Conservation (phyloP, 2,113 vertebrate species). For the Callionymus lyra region DNA sequence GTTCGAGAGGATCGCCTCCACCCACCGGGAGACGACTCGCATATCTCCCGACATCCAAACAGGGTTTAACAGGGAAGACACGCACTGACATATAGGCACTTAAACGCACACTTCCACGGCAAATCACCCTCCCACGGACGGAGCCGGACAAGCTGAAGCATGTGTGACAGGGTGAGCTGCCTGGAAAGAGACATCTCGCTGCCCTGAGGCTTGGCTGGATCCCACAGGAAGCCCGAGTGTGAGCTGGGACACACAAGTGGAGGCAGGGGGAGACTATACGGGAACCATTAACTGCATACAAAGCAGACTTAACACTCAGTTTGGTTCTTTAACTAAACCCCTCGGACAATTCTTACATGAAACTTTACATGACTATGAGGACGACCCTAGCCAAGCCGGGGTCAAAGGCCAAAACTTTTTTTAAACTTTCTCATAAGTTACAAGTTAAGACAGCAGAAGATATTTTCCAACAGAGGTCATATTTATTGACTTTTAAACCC, state of each 20-base stretch:
- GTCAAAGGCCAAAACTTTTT: no score
- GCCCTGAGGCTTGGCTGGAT: conserved; percentile 44
- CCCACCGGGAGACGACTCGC: conserved; percentile 28
- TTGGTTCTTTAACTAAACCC: no score
- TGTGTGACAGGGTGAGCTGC: conserved; percentile 42
- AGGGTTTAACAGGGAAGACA: conserved; percentile 19
- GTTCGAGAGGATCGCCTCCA: conserved; percentile 34
- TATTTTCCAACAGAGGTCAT: no score
- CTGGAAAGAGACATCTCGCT: conserved; percentile 46
- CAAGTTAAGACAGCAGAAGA: no score
- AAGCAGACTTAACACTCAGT: conserved; percentile 1
- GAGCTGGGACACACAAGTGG: conserved; percentile 52
- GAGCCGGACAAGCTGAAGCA: conserved; percentile 52
- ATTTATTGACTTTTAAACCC: no score
- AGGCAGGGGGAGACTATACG: conserved; percentile 6
- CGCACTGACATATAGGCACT: conserved; percentile 20
- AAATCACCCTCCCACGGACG: conserved; percentile 35
- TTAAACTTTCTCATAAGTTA: no score
- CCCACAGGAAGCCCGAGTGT: conserved; percentile 61
- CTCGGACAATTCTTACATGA: no score
- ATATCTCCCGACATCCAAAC: conserved; percentile 34
- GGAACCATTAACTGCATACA: conserved; percentile 11
- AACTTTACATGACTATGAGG: no score
- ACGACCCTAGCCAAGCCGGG: no score
- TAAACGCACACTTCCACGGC: conserved; percentile 29